Base-by-base conservation (phyloP, 2,797 vertebrate species). In the Gymnodraco acuticeps region DNA sequence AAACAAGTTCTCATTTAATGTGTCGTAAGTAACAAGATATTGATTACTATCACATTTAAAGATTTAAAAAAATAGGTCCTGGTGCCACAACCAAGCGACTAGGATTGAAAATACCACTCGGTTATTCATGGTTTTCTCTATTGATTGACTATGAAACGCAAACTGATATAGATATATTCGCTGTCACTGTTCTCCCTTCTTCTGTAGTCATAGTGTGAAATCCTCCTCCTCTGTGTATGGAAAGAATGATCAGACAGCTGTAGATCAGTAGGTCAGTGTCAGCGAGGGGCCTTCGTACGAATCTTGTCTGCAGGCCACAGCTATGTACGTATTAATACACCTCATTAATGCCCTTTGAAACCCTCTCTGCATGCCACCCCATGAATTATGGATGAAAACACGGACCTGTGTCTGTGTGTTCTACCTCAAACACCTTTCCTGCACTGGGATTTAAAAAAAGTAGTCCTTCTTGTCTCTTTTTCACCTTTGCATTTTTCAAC, bases 281-380 rank as follows among this genome's bases (percentile, higher is more conserved):
- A 58, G 73, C 78, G 70, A 0, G 60, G 7, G 53, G 77, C 78
- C 68, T 65, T 46, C 31, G 12, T 3, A 15, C 41, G 11, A 48
- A 58, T 77, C 64, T 9, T 4, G 76, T 73, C 75, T 71, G 48
- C 64, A 47, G 78, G 75, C 80, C 61, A 27, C 65, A 47, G 54
- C 27, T 13, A 19, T 61, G 63, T 63, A 17, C 68, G 84, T 82
- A 74, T 75, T 79, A 82, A 81, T 75, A 81, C 78, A 74, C 70
- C 81, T 92, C 85, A 91, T 89, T 91, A 92, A 88, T 87, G 84
- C 86, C 84, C 78, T 90, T 86, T 93, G 89, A 90, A 92, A 89
- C 61, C 63, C 62, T 61, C 73, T 27, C 87, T 77, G 80, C 77
- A 17, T 69, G 82, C 81, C 78, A 59, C 66, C 43, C 7, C 0